Evolutionary conservation across 2,888 invertebrate species (phyloP).

Genomic region (Philereme vetulata): DNA sequence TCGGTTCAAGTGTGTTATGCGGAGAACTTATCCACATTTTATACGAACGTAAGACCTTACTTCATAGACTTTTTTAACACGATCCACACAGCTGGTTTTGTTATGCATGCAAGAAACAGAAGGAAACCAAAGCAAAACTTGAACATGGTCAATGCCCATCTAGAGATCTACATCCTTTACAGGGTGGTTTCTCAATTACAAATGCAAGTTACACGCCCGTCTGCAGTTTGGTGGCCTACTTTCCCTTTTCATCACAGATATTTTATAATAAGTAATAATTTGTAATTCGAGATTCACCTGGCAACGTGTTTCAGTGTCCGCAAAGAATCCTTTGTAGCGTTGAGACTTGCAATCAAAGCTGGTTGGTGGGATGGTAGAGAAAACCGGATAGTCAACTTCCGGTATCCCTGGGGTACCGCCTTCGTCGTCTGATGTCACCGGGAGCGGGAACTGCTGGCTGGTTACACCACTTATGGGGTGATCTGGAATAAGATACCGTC

Average conservation of each 20-base stretch:
- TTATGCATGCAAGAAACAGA: constrained; percentile 20
- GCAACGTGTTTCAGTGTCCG: constrained; percentile 93
- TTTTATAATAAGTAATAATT: constrained; percentile 9
- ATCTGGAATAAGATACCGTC: constrained; percentile 45
- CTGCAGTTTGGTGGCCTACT: constrained; percentile 44
- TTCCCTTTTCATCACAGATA: constrained; percentile 33
- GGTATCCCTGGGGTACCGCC: constrained; percentile 87
- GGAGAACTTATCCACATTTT: constrained; percentile 7
- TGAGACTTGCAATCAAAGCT: constrained; percentile 92
- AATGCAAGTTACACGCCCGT: constrained; percentile 32
- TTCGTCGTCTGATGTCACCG: constrained; percentile 76
- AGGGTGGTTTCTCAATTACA: constrained; percentile 41
- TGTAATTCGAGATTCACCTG: constrained; percentile 82
- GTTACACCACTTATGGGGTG: constrained; percentile 53
- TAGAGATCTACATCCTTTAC: constrained; percentile 41
- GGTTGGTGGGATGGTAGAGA: constrained; percentile 89
- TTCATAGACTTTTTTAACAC: constrained; percentile 8
- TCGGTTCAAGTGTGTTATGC: constrained; percentile 11
- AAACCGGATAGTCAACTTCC: constrained; percentile 91
- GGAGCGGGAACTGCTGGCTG: constrained; percentile 70
- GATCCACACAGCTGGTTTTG: constrained; percentile 16
- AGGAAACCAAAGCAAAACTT: constrained; percentile 28
- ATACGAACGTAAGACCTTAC: constrained; percentile 9
- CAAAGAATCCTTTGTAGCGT: constrained; percentile 95
- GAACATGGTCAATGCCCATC: constrained; percentile 33